Conservation (phyloP, 1,140 invertebrate genomes). For the Yoshiicerus persimilis region DNA sequence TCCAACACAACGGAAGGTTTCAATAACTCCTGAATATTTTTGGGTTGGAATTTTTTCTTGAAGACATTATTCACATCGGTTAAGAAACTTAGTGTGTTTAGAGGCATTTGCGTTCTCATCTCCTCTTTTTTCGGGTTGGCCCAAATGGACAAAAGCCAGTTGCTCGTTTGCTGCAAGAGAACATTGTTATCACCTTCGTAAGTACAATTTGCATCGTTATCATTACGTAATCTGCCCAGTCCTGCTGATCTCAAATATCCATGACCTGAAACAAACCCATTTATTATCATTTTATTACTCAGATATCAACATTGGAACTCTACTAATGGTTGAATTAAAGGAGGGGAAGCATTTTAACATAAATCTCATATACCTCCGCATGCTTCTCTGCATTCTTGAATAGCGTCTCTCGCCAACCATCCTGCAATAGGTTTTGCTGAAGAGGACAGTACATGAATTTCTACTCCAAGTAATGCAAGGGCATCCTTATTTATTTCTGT, state of each 20-base stretch:
- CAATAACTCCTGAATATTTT: conserved; percentile 58
- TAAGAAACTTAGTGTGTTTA: conserved; percentile 67
- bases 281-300: not conserved
- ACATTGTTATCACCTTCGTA: conserved; percentile 91
- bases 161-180: conserved; percentile 80
- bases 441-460: conserved; percentile 90
- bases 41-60: conserved; percentile 50
- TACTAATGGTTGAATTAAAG: not conserved
- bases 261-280: conserved; percentile 70
- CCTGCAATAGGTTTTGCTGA: conserved; percentile 83
- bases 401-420: conserved; percentile 79
- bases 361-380: not conserved
- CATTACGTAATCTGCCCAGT: conserved; percentile 73
- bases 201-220: conserved; percentile 84
- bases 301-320: not conserved
- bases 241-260: conserved; percentile 74
- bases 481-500: conserved; percentile 28
- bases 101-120: conserved; percentile 57
- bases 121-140: conserved; percentile 50
- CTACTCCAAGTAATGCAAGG: conserved; percentile 69
- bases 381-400: conserved; percentile 83
- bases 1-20: conserved; percentile 65
- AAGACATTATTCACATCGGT: conserved; percentile 53
- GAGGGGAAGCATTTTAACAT: no score
- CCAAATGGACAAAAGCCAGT: conserved; percentile 67